Percentiles rank a stretch among this genome's conserved stretches.
Evolutionary conservation across 2,113 vertebrate species (phyloP).

Genomic region (Peucedramus taeniatus): DNA sequence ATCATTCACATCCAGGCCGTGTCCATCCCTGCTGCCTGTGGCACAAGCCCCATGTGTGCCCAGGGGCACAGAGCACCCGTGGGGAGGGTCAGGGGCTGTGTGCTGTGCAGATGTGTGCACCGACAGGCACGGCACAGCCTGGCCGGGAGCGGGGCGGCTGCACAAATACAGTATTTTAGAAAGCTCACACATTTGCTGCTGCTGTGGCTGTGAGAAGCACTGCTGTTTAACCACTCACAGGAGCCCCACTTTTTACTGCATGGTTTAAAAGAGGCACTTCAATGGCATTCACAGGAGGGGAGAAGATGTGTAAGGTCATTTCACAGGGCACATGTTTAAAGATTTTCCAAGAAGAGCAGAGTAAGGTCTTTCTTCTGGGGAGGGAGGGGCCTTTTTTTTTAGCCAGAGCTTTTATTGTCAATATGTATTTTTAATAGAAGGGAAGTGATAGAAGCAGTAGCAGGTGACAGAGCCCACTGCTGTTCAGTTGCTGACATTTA

Average conservation of each 20-base stretch:
- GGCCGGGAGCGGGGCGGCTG: rapidly evolving
- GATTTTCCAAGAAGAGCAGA: constrained; percentile 16
- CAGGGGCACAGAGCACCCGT: not conserved
- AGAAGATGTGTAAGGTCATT: constrained; percentile 39
- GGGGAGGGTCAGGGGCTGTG: rapidly evolving
- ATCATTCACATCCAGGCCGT: not conserved
- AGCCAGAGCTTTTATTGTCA: not conserved
- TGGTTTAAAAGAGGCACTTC: not conserved
- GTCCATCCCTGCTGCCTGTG: not conserved
- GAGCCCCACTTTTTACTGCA: not conserved
- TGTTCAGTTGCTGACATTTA: constrained; percentile 41
- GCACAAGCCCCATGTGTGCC: rapidly evolving
- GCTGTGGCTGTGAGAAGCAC: not conserved
- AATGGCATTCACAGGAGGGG: not conserved
- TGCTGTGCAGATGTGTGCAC: not conserved
- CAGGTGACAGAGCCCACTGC: not conserved
- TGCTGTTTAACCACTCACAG: not conserved
- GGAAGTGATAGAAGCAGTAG: not conserved
- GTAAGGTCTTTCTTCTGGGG: not conserved
- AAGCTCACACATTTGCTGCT: not conserved
- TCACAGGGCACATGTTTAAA: constrained; percentile 27
- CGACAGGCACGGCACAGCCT: rapidly evolving
- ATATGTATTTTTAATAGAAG: constrained; percentile 50
- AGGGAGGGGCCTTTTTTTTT: not conserved
- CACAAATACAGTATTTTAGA: not conserved